Evolutionary conservation across 1,140 invertebrate species (phyloP), one percentile per base, ranked within the genome.

Genomic region (Chironomus tepperi): DNA sequence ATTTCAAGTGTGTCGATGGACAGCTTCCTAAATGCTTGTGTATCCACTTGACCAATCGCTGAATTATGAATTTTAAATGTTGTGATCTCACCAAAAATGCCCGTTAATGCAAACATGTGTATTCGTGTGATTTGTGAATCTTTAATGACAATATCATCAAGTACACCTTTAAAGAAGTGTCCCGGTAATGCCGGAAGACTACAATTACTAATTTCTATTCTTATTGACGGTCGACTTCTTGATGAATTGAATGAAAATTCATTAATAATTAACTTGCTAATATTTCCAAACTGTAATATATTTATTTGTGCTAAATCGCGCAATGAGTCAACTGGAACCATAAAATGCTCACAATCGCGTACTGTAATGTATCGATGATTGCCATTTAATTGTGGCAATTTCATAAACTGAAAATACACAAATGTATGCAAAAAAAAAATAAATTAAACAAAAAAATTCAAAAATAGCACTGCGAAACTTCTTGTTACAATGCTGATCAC

Each of bases 21-120:
- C 78, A 94, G 92, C 80, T 92, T 91, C 75, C 93, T 93, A 77
- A 93, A 92, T 1, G 90, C 87, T 79, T 92, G 90, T 24, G 87
- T 85, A 77, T 91, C 88, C 16, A 92, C 84, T 8, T 82, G 84
- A 24, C 85, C 84, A 18, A 91, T 82, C 1, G 77, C 78, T 74
- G 86, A 87, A 77, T 90, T 84, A 15, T 75, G 78, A 42, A 89
- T 79, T 76, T 85, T 82, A 73, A 89, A 82, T 24, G 80, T 84
- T 76, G 83, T 82, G n/a, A 83, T 83, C 16, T 83, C 79, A 74
- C 86, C 86, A 2, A 84, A 80, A 1, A 91, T 81, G 78, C 88
- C 91, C 74, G 89, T 88, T 79, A 94, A 91, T 0, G 91, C 89
- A 79, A 90, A 93, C 0, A 91, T 86, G 75, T 84, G 85, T 67